A percentile compares a stretch with the other conserved stretches of the same genome.
phyloP scores from a whole-genome alignment of 2,113 vertebrate species.

The Hypocryptadius cinnamomeus region DNA sequence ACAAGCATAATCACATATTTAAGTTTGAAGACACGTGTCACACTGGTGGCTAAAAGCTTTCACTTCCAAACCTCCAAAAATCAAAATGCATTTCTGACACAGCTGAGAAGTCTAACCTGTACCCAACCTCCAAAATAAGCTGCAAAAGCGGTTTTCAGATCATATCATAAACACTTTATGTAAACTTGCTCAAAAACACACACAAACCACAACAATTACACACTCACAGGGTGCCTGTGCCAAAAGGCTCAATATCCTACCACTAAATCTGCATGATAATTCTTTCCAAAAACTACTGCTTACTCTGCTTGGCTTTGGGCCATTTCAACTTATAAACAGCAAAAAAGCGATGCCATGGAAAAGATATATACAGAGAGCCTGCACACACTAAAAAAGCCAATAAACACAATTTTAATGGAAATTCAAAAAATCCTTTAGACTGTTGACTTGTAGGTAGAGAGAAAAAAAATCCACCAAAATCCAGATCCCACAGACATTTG shows the following conservation, averaged over 20 bases:
- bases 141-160: background rate
- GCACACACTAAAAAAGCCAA: background rate
- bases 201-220: background rate
- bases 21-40: background rate
- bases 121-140: background rate
- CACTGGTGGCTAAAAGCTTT: background rate
- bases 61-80: background rate
- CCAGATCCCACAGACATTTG: background rate
- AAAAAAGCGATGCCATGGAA: background rate
- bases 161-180: background rate
- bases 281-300: background rate
- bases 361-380: background rate
- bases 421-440: background rate
- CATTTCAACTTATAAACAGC: background rate
- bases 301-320: background rate
- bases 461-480: background rate
- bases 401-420: background rate
- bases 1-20: background rate
- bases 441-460: background rate
- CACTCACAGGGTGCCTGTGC: background rate
- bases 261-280: background rate
- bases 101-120: background rate
- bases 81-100: background rate
- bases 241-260: background rate
- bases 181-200: background rate